These are phyloP conservation scores for Dasysyrphus tricinctus DNA, from an alignment of 2,888 invertebrate genomes.

Conservation along the genomic window DNA sequence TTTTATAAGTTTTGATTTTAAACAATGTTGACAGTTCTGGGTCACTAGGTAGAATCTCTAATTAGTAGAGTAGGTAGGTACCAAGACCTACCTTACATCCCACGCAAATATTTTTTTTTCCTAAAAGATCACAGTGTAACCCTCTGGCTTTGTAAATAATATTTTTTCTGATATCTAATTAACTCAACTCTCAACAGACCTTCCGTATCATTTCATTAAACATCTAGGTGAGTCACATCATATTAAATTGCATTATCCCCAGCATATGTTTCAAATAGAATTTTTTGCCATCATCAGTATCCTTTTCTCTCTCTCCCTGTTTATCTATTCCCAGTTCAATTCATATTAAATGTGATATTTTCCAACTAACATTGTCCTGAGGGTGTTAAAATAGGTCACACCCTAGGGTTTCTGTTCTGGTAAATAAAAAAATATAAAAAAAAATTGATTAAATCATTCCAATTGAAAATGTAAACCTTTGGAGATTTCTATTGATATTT, in stretches of 20 bases:
- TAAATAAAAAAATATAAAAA: conserved; percentile 73
- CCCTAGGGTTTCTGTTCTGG: conserved; percentile 38
- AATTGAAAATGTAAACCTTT: conserved; percentile 79
- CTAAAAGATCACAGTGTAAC: background rate
- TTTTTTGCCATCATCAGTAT: conserved; percentile 3
- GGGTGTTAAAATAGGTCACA: conserved; percentile 66
- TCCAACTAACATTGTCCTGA: conserved; percentile 43
- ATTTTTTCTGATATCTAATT: background rate
- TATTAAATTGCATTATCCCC: conserved; percentile 54
- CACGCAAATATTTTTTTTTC: too few species aligned
- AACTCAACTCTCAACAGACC: conserved; percentile 2
- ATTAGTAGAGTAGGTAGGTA: too few species aligned
- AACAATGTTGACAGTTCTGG: too few species aligned
- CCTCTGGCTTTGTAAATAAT: background rate
- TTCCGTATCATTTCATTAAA: conserved; percentile 5
- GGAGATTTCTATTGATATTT: conserved; percentile 45
- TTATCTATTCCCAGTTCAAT: conserved; percentile 30
- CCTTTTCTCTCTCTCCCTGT: background rate
- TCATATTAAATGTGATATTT: conserved; percentile 53
- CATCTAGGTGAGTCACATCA: conserved; percentile 9
- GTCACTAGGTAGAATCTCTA: too few species aligned
- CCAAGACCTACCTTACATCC: too few species aligned
- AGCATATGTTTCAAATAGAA: conserved; percentile 50
- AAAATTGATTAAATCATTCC: conserved; percentile 80
- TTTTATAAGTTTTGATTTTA: too few species aligned